Evolutionary conservation across 2,113 vertebrate species (phyloP).

Genomic region (Cromileptes altivelis): DNA sequence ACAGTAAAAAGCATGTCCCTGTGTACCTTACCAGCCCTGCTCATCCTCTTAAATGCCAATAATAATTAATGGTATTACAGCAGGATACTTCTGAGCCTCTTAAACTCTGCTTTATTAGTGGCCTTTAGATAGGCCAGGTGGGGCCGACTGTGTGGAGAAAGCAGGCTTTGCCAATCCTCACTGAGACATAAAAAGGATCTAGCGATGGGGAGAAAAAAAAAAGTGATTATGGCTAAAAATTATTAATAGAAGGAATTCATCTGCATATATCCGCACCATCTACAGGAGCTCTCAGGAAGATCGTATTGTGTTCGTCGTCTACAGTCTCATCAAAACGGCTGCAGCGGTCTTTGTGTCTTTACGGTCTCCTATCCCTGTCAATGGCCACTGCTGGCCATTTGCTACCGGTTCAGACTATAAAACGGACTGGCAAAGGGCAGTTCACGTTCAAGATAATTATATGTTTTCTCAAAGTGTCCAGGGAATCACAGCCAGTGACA

Average conservation of each 20-base stretch:
- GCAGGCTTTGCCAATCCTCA: conserved; percentile 41
- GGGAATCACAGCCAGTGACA: conserved; percentile 61
- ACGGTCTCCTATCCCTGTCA: conserved; percentile 17
- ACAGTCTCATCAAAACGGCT: conserved; percentile 50
- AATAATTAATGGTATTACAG: conserved; percentile 83
- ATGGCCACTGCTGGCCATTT: conserved; percentile 54
- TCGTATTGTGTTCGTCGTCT: conserved; percentile 48
- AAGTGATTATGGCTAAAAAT: conserved; percentile 17
- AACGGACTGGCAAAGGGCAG: conserved; percentile 55
- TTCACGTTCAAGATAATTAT: conserved; percentile 69
- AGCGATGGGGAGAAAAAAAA: not conserved
- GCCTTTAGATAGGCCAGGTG: conserved; percentile 65
- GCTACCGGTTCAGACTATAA: conserved; percentile 52
- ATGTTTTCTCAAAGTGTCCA: conserved; percentile 71
- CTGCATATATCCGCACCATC: not conserved
- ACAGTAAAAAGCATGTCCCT: conserved; percentile 75
- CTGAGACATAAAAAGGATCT: conserved; percentile 28
- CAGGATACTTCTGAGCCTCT: conserved; percentile 77
- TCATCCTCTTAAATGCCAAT: conserved; percentile 83
- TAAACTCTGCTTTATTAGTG: conserved; percentile 77
- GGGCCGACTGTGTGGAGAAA: conserved; percentile 31
- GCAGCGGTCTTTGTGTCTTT: conserved; percentile 44
- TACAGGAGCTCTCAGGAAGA: conserved; percentile 7
- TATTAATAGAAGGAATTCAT: conserved; percentile 24
- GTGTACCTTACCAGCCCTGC: conserved; percentile 62